Conservation (phyloP, 2,113 vertebrate species). For the Scomber japonicus region DNA sequence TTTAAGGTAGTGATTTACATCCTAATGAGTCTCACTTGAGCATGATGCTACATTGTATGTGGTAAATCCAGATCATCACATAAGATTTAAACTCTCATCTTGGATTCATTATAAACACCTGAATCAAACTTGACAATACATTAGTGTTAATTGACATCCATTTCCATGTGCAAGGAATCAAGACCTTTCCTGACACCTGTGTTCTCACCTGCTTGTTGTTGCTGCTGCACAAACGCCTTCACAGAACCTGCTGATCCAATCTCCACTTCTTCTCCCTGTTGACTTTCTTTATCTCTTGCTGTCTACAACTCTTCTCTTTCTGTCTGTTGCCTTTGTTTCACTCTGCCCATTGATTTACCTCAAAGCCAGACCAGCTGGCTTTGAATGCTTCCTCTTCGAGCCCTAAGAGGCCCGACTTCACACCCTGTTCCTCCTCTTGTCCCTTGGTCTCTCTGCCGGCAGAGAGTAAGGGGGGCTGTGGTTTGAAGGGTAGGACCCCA, state of each 20-base stretch:
- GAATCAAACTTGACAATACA: neutral
- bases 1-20: constrained; percentile 11
- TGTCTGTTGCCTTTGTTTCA: constrained; percentile 59
- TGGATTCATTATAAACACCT: neutral
- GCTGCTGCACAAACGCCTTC: constrained; percentile 74
- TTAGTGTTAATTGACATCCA: constrained; percentile 24
- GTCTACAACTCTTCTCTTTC: constrained; percentile 57
- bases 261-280: constrained; percentile 44
- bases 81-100: neutral
- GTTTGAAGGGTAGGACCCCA: constrained; percentile 85
- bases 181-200: constrained; percentile 50
- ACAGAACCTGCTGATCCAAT: constrained; percentile 80
- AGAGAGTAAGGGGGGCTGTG: constrained; percentile 82
- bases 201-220: constrained; percentile 84
- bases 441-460: constrained; percentile 83
- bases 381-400: constrained; percentile 82
- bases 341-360: constrained; percentile 69
- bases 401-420: constrained; percentile 85
- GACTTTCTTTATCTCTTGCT: constrained; percentile 61
- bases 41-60: neutral
- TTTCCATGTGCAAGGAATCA: constrained; percentile 14
- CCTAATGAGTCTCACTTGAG: constrained; percentile 11
- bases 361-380: constrained; percentile 89
- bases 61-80: constrained; percentile 3
- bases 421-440: constrained; percentile 83